Evolutionary conservation across 2,888 invertebrate genomes (phyloP), one percentile per base, ranked within the genome.

Genomic region (Meiosimyza decipiens): DNA sequence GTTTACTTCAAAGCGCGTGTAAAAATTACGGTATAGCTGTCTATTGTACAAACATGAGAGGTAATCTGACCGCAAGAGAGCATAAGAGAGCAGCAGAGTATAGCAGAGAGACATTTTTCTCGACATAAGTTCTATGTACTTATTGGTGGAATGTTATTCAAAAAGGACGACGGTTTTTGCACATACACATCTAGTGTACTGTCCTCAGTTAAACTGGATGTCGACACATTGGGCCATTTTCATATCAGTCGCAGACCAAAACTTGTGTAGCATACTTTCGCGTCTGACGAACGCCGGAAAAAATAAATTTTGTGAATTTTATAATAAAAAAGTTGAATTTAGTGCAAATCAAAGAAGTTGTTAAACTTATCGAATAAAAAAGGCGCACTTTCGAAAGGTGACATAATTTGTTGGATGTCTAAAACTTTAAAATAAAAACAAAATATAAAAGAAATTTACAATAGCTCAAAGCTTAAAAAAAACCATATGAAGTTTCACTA

Each of bases 221-320:
- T 66, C 66, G 54, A 28, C 54, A 55, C 15, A 33, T 66, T 54
- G 52, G 40, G n/a, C 54, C 40, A 54, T 40, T 47, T 66, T 67
- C 3, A 57, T 40, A 57, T 82, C 82, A 86, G 85, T 86, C 85
- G 85, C 82, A 85, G 85, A 85, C 81, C 83, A 86, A 84, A 85
- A 82, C 82, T 84, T 82, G 81, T 81, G 82, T 82, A 77, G 81
- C 76, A 77, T 77, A 80, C 80, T 79, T 77, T 66, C 15, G 40
- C 28, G 28, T 60, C 33, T 15, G 60, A 40, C 40, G 40, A 40
- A 40, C 40, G 40, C 40, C 40, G 40, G 40, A 40, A 40, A 28
- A 28, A 28, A 28, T 28, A 28, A 28, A 28, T 28, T 28, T 40
- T 40, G 40, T 40, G 40, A 40, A 40, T 40, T 40, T 40, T 40